Conservation (phyloP, 2,797 vertebrate species). For the Manis pentadactyla region DNA sequence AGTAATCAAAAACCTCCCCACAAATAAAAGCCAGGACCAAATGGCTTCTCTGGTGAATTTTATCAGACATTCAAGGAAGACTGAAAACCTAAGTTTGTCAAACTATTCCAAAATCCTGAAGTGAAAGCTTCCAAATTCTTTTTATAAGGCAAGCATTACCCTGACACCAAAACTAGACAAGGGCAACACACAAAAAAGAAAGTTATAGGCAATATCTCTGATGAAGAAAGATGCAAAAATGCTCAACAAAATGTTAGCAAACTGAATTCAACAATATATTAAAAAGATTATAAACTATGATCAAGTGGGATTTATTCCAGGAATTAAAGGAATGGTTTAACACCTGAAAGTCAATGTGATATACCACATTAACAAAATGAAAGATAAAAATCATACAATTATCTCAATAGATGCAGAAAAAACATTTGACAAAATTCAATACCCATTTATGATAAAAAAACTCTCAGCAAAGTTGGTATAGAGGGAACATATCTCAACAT, state of each 20-base stretch:
- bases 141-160: neutral
- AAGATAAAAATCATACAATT: neutral
- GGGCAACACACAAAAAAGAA: neutral
- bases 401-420: neutral
- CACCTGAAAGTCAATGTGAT: neutral
- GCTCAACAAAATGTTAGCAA: neutral
- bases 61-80: neutral
- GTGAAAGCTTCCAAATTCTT: neutral
- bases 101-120: neutral
- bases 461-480: neutral
- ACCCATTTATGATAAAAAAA: neutral
- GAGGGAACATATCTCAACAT: neutral
- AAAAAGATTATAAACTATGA: neutral
- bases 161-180: neutral
- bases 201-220: neutral
- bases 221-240: neutral
- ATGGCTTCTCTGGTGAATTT: neutral
- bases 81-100: neutral
- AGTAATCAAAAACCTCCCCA: neutral
- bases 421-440: neutral
- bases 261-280: neutral
- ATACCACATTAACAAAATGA: neutral
- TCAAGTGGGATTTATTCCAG: neutral
- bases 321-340: neutral
- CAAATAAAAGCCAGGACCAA: neutral